Evolutionary conservation across 2,113 vertebrate species (phyloP).

Genomic region (Poeciliopsis turrubarensis): DNA sequence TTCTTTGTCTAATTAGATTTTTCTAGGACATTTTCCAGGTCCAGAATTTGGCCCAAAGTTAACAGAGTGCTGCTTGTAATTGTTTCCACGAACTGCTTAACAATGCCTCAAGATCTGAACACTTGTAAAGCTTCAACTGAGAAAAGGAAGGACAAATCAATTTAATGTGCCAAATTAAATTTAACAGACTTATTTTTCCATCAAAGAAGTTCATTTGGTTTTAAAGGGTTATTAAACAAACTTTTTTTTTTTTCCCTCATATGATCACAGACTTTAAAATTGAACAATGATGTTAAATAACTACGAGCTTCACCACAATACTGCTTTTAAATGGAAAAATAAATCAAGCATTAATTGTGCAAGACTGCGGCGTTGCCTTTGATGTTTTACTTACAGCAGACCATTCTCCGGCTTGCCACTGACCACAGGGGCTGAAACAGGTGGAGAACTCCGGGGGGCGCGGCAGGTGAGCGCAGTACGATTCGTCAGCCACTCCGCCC

Average conservation of each 20-base stretch:
- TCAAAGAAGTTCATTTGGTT: neutral
- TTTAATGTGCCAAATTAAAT: slow-evolving; percentile 9
- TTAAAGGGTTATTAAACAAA: slow-evolving; percentile 1
- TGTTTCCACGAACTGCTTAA: slow-evolving; percentile 17
- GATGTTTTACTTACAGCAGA: slow-evolving; percentile 85
- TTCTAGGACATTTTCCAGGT: slow-evolving; percentile 6
- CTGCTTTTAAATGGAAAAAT: neutral
- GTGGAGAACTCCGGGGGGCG: slow-evolving; percentile 85
- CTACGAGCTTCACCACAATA: no score
- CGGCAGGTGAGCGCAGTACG: slow-evolving; percentile 84
- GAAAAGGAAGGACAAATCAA: slow-evolving; percentile 14
- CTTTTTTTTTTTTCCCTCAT: neutral
- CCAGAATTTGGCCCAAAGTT: slow-evolving; percentile 1
- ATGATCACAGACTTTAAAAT: slow-evolving; percentile 25
- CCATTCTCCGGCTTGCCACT: slow-evolving; percentile 92
- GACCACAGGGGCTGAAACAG: slow-evolving; percentile 92
- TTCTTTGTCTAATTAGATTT: slow-evolving; percentile 3
- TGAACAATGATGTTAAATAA: slow-evolving; percentile 8
- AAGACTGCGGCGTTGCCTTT: slow-evolving; percentile 16
- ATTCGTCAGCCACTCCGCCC: slow-evolving; percentile 87
- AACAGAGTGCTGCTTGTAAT: slow-evolving; percentile 18
- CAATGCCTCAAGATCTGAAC: slow-evolving; percentile 5
- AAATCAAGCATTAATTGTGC: slow-evolving; percentile 1
- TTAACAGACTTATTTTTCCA: slow-evolving; percentile 18
- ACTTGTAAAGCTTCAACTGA: neutral